Base-by-base conservation (phyloP, 2,888 invertebrate genomes). In the Augochlorella aurata region DNA sequence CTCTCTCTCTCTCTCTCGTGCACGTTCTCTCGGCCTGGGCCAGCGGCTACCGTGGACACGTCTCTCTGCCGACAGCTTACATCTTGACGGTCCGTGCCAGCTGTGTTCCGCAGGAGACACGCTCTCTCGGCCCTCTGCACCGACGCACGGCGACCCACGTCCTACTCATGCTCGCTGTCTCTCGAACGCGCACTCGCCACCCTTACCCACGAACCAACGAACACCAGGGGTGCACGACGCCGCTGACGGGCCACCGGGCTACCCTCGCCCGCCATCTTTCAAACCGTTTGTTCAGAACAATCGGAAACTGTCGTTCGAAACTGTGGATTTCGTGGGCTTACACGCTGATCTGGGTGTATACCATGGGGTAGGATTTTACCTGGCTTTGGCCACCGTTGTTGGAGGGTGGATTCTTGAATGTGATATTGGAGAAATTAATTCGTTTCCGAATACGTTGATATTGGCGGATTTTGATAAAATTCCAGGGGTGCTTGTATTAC, bases 91-190 rank as follows among this genome's bases (percentile, higher is more conserved):
- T 78, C 77, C 79, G 58, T 78, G 78, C 73, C 85, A 86, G 85
- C 85, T 87, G 79, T 77, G 68, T 79, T 73, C 83, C 80, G 83
- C 82, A 83, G 80, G 84, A 81, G 87, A 84, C 84, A 79, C 86
- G 78, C 87, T 87, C 87, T 84, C 83, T 87, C 83, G 81, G 77
- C 82, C 80, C 86, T 85, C 79, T 83, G 82, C 85, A 86, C 76
- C 85, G 79, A 83, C 81, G 69, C 71, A 84, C 82, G 65, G 65
- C 82, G 66, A 73, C 70, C 79, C 82, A 68, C 85, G 79, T 82
- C 78, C 84, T 85, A 82, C 79, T 87, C 83, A 68, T 79, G 83
- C 79, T 79, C 77, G 66, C 70, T 38, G 49, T 47, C 65, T 77
- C 70, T 54, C 49, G 50, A 68, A 45, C 86, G 86, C 84, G 77